Percentiles rank a stretch among this genome's conserved stretches.
These are phyloP conservation scores for Canis aureus DNA, from an alignment of 2,113 vertebrate species.

Conservation along the genomic window DNA sequence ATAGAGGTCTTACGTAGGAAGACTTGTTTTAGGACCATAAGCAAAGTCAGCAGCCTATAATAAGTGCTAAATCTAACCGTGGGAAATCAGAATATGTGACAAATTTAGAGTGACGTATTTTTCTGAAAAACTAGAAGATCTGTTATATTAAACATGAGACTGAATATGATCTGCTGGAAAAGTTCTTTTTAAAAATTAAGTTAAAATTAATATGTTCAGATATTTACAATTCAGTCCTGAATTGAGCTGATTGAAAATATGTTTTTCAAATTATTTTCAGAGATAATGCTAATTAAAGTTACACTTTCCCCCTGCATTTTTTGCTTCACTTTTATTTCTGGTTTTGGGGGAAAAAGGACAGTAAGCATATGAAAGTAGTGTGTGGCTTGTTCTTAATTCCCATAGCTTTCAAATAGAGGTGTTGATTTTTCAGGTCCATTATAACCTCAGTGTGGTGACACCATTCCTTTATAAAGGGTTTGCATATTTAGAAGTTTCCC, in stretches of 20 bases:
- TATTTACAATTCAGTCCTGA: neutral
- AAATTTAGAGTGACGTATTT: neutral
- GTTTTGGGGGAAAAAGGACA: neutral
- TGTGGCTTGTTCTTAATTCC: constrained; percentile 64
- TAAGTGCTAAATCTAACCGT: neutral
- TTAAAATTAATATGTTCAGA: neutral
- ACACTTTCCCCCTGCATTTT: neutral
- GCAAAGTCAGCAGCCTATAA: neutral
- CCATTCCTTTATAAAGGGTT: constrained; percentile 43
- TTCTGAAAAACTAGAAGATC: constrained; percentile 12
- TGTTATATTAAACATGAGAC: constrained; percentile 27
- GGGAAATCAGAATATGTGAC: constrained; percentile 1
- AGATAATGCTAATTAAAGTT: constrained; percentile 57
- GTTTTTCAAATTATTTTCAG: constrained; percentile 4
- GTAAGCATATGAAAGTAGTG: neutral
- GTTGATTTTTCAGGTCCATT: constrained; percentile 72
- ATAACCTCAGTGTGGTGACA: constrained; percentile 41
- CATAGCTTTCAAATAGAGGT: constrained; percentile 62
- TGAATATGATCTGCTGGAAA: neutral
- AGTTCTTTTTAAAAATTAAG: constrained; percentile 36
- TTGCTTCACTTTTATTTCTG: constrained; percentile 63
- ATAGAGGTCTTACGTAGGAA: neutral
- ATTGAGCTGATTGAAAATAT: neutral
- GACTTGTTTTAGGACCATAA: neutral
- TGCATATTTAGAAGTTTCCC: constrained; percentile 59